Evolutionary conservation across 2,888 invertebrate species (phyloP), one percentile per base, ranked within the genome.

Genomic region (Microctonus aethiopoides): DNA sequence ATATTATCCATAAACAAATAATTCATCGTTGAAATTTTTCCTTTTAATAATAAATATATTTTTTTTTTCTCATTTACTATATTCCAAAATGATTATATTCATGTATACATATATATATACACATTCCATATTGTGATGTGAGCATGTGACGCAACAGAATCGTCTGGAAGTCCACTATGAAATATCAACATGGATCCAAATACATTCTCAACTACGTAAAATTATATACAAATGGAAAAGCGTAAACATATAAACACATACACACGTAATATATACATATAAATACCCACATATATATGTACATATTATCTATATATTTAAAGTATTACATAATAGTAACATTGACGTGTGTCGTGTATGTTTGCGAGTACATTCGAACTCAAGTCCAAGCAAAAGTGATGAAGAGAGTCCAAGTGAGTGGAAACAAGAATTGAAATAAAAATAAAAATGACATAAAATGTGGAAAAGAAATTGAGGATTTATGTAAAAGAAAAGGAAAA

Each of bases 341-440:
- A 29, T 57, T 29, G 57, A 26, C 9, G 16, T 57, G 57, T 32
- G 57, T 57, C 34, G 57, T 20, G 32, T 32, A n/a, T 16, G 26
- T 57, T 57, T 32, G 32, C 32, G 57, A 57, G 57, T 57, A 32
- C 57, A 32, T 34, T 34, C 57, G 57, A 57, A 57, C 57, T 57
- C 32, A 34, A 57, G 32, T 11, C 2, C 29, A n/a, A 57, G 9
- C 16, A 34, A 16, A 34, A 16, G 16, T 57, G 57, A 32, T 20
- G 32, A 57, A 32, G 32, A 56, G 29, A 32, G 57, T 20, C 10
- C 2, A 34, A 32, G 57, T 29, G 57, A 57, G 16, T 29, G 46
- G 46, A 46, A 46, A 16, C 2, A 46, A 46, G 1, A n/a, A 7
- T 29, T 29, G 4, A 29, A 29, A 29, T 5, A 29, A 29, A 29